phyloP scores from a whole-genome alignment of 2,888 invertebrate species.

The Sussaba pulchella region DNA sequence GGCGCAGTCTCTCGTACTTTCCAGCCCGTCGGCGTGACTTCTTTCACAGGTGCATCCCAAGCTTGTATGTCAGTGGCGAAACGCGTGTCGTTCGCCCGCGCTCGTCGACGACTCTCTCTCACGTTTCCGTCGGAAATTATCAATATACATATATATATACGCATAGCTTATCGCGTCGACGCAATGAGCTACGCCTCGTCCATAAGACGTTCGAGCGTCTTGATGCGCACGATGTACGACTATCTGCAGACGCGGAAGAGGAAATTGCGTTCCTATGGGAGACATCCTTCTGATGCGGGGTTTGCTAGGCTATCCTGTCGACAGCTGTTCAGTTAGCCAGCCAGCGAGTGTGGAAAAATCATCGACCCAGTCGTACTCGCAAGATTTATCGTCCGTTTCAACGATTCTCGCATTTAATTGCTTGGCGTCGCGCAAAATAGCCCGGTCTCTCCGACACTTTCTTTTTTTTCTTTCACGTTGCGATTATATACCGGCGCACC shows the following conservation, averaged over 20 bases:
- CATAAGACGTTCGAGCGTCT: slow-evolving; percentile 34
- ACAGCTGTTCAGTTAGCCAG: slow-evolving; percentile 53
- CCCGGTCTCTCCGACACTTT: slow-evolving; percentile 18
- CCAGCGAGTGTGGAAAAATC: slow-evolving; percentile 60
- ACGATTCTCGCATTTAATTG: slow-evolving; percentile 70
- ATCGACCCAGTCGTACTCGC: slow-evolving; percentile 62
- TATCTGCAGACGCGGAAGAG: slow-evolving; percentile 61
- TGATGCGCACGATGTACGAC: slow-evolving; percentile 14
- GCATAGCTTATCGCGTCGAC: slow-evolving; percentile 10
- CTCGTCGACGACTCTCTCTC: slow-evolving; percentile 38
- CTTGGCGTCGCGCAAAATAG: slow-evolving; percentile 57
- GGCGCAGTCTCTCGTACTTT: slow-evolving; percentile 1
- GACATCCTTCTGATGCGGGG: slow-evolving; percentile 55
- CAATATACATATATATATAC: slow-evolving; percentile 47
- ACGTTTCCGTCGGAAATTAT: slow-evolving; percentile 66
- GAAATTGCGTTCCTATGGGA: slow-evolving; percentile 52
- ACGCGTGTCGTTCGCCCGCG: slow-evolving; percentile 31
- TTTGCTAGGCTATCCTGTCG: slow-evolving; percentile 50
- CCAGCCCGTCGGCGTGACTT: slow-evolving; percentile 39
- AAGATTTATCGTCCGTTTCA: slow-evolving; percentile 70
- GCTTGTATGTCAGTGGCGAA: slow-evolving; percentile 40
- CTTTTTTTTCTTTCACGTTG: slow-evolving; percentile 52
- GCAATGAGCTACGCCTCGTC: slow-evolving; percentile 35
- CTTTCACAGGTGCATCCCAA: slow-evolving; percentile 55
- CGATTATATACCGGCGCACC: slow-evolving; percentile 63